These are phyloP conservation scores for Climacteris rufus DNA, from an alignment of 2,113 vertebrate species.

Conservation along the genomic window DNA sequence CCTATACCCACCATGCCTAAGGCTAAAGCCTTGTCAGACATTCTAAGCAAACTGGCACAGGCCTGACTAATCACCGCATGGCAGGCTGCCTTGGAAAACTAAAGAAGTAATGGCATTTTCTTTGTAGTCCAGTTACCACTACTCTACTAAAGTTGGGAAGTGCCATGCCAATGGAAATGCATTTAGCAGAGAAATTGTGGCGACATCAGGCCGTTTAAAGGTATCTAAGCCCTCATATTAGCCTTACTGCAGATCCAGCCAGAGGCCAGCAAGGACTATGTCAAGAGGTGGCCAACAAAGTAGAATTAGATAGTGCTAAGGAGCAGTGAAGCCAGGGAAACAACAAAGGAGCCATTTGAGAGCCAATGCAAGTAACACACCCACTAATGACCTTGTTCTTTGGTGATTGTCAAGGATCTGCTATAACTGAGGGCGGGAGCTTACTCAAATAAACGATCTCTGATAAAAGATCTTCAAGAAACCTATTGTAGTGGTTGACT, in stretches of 20 bases:
- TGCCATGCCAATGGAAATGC: not conserved
- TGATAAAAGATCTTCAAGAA: not conserved
- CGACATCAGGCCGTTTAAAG: not conserved
- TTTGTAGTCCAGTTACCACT: not conserved
- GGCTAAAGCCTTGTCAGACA: not conserved
- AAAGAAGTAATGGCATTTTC: not conserved
- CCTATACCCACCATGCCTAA: not conserved
- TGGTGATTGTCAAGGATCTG: not conserved
- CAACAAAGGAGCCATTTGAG: not conserved
- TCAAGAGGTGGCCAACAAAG: not conserved
- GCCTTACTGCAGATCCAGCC: not conserved
- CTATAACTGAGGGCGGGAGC: not conserved
- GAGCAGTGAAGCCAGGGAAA: not conserved
- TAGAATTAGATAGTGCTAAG: not conserved
- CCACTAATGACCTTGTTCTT: not conserved
- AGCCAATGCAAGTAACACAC: not conserved
- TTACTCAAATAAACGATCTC: not conserved
- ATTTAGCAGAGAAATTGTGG: not conserved
- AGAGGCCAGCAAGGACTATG: not conserved
- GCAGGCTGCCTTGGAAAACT: not conserved
- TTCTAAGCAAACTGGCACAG: not conserved
- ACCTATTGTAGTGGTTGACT: not conserved
- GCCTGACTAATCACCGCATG: not conserved
- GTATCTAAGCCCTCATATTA: not conserved
- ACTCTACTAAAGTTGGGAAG: not conserved